phyloP scores from a whole-genome alignment of 2,113 vertebrate species.

The Cyanistes caeruleus region DNA sequence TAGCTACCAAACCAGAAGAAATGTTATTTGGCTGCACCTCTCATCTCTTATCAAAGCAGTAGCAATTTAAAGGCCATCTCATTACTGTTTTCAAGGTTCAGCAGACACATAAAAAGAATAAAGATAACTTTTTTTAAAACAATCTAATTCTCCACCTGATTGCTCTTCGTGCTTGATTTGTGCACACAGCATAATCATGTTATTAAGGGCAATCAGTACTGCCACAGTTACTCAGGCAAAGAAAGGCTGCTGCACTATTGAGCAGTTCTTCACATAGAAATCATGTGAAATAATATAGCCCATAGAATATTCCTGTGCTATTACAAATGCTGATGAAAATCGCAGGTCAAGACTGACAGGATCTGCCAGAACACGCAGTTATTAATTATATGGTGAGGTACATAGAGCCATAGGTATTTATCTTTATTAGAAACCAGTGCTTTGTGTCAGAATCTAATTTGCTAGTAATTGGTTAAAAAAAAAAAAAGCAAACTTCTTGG shows the following conservation, averaged over 20 bases:
- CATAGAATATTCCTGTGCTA: not conserved
- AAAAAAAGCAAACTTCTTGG: not conserved
- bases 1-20: not conserved
- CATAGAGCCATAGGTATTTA: not conserved
- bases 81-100: constrained; percentile 54
- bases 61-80: constrained; percentile 35
- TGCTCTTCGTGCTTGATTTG: constrained; percentile 44
- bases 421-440: not conserved
- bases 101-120: constrained; percentile 6
- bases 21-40: not conserved
- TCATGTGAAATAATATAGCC: not conserved
- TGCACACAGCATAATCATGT: constrained; percentile 29
- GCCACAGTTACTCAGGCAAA: not conserved
- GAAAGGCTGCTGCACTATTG: not conserved
- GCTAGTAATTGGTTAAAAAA: not conserved
- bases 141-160: constrained; percentile 53
- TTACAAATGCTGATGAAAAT: not conserved
- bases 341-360: not conserved
- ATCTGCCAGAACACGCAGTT: not conserved
- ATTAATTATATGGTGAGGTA: not conserved
- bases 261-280: not conserved
- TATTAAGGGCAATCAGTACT: constrained; percentile 50
- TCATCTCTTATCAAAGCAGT: constrained; percentile 22
- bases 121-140: constrained; percentile 2
- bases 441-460: not conserved